Percentiles rank a stretch among this genome's conserved stretches.
phyloP scores from a whole-genome alignment of 1,140 invertebrate genomes.

The Dendroctonus valens region DNA sequence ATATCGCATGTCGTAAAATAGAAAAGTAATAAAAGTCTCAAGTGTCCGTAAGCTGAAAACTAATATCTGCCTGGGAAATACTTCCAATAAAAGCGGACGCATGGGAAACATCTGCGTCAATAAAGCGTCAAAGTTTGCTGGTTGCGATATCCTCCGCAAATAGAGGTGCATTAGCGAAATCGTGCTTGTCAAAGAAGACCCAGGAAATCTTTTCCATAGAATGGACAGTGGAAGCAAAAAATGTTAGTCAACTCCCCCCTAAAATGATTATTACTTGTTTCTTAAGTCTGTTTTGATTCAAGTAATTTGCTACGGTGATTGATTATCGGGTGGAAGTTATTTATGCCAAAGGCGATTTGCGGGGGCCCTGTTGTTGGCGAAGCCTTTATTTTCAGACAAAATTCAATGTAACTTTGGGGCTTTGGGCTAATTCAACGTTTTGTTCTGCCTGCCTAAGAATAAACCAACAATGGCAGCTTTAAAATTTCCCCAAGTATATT shows the following conservation, averaged over 20 bases:
- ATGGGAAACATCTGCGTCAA: conserved; percentile 16
- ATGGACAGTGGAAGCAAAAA: neutral
- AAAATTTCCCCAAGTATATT: neutral
- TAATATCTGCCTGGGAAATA: conserved; percentile 20
- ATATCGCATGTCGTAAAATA: neutral
- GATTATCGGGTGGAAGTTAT: conserved; percentile 6
- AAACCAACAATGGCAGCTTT: neutral
- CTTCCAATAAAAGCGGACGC: conserved; percentile 19
- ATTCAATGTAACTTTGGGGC: conserved; percentile 2
- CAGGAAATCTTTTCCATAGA: neutral
- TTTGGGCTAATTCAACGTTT: conserved; percentile 2
- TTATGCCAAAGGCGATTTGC: conserved; percentile 4
- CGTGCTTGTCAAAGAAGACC: neutral
- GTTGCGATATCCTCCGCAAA: conserved; percentile 1
- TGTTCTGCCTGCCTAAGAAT: conserved; percentile 1
- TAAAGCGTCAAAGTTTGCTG: conserved; percentile 13
- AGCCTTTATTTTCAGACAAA: neutral
- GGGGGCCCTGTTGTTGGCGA: neutral
- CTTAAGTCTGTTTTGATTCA: conserved; percentile 4
- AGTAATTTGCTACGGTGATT: conserved; percentile 4
- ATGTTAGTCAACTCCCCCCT: neutral
- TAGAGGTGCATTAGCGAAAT: conserved; percentile 5
- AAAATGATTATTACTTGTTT: neutral
- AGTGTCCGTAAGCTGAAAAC: conserved; percentile 18
- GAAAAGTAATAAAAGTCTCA: conserved; percentile 22